phyloP scores from a whole-genome alignment of 2,888 invertebrate genomes.

The Leptopilina myrica region DNA sequence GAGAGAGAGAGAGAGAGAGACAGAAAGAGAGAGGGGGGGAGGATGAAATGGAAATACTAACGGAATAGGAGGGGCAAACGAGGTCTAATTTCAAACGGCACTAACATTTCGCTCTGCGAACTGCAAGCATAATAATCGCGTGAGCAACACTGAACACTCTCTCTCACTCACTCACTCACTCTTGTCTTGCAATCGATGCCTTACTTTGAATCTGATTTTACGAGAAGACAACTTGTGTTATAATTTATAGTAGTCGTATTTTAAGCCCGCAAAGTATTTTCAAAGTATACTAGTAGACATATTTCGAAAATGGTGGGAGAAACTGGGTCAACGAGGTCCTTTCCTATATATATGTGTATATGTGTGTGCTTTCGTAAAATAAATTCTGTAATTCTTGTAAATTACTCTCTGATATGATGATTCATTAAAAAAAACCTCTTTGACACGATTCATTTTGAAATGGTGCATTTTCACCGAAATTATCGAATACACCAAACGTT shows the following conservation, averaged over 20 bases:
- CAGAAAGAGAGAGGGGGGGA: constrained; percentile 9
- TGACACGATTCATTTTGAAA: too few relatives aligned
- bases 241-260: constrained; percentile 30
- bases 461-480: too few relatives aligned
- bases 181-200: constrained; percentile 31
- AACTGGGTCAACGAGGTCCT: constrained; percentile 14
- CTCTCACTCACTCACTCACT: background rate
- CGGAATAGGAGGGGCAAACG: constrained; percentile 55
- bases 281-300: constrained; percentile 15
- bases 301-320: constrained; percentile 11
- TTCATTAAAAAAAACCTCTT: too few relatives aligned
- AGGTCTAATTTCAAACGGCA: constrained; percentile 64
- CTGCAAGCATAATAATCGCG: constrained; percentile 58
- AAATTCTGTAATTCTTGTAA: background rate
- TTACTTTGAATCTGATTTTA: constrained; percentile 31
- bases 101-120: constrained; percentile 62
- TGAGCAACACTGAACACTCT: constrained; percentile 49
- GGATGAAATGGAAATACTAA: constrained; percentile 43
- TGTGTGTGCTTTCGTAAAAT: background rate
- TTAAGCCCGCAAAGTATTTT: constrained; percentile 12
- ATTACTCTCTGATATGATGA: background rate
- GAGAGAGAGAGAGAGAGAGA: too few relatives aligned
- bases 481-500: too few relatives aligned
- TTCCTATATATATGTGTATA: background rate
- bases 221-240: constrained; percentile 38